Conservation (phyloP, 1,140 invertebrate species). For the Leptoteleia sp. region DNA sequence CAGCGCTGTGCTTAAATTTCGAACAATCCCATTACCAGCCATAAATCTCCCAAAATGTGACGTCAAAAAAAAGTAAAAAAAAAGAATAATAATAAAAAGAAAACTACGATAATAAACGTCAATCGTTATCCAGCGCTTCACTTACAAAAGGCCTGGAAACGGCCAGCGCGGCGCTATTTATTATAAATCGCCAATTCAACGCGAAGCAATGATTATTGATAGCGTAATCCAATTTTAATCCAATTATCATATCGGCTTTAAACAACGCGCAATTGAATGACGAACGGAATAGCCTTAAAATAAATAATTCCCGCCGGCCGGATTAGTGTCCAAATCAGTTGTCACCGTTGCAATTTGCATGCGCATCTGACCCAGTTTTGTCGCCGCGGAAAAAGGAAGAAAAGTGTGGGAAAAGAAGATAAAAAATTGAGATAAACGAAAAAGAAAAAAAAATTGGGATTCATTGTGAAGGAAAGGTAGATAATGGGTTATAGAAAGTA, state of each 20-base stretch:
- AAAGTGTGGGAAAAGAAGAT: no score
- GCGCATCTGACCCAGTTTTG: conserved; percentile 47
- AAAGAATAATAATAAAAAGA: no score
- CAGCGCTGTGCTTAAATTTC: no score
- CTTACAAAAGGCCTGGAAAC: conserved; percentile 29
- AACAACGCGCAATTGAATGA: conserved; percentile 32
- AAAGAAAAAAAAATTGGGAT: no score
- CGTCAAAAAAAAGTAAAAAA: background rate
- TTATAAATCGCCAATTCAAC: conserved; percentile 25
- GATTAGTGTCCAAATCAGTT: conserved; percentile 40
- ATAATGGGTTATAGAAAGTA: no score
- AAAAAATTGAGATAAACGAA: no score
- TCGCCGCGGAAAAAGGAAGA: conserved; percentile 24
- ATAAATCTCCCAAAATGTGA: no score
- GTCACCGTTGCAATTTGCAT: conserved; percentile 60
- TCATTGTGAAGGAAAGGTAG: no score
- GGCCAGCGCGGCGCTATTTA: conserved; percentile 32
- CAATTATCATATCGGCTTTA: conserved; percentile 58
- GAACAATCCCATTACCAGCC: no score
- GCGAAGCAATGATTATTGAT: conserved; percentile 43
- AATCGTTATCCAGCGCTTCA: conserved; percentile 14
- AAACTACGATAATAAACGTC: no score
- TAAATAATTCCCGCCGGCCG: conserved; percentile 45
- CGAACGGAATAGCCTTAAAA: conserved; percentile 44
- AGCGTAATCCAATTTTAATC: conserved; percentile 57